Evolutionary conservation across 2,113 vertebrate genomes (phyloP).

Genomic region (Alectura lathami): DNA sequence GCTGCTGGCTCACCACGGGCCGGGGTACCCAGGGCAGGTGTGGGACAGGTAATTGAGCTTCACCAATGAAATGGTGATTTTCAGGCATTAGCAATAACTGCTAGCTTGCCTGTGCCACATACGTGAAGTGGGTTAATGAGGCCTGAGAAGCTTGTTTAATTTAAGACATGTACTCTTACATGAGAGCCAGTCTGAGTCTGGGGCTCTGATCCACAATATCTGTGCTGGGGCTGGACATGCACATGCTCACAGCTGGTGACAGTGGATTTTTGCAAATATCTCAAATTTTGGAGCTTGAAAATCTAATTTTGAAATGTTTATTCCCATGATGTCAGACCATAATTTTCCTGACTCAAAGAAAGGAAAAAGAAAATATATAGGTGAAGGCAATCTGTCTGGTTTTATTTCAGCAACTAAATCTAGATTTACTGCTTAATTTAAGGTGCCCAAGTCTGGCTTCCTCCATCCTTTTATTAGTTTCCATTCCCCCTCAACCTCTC

Average conservation of each 20-base stretch:
- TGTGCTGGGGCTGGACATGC: neutral
- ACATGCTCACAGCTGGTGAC: neutral
- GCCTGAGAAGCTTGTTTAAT: neutral
- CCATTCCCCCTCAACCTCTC: neutral
- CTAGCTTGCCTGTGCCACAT: neutral
- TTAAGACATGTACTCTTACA: neutral
- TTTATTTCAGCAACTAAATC: neutral
- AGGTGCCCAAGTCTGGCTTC: neutral
- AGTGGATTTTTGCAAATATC: neutral
- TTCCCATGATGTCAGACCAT: neutral
- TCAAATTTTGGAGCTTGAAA: fast-evolving
- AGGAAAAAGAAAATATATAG: neutral
- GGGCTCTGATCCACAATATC: neutral
- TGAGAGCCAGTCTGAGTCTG: neutral
- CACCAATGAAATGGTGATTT: neutral
- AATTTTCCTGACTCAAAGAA: neutral
- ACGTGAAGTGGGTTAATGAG: neutral
- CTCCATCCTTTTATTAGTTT: neutral
- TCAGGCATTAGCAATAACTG: neutral
- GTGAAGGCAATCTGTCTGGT: neutral
- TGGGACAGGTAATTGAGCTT: neutral
- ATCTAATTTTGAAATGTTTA: neutral
- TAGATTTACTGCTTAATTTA: neutral
- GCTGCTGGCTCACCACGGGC: neutral
- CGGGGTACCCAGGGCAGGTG: neutral